These are phyloP conservation scores for Acanthopleura granulata DNA, from an alignment of 2,888 invertebrate genomes.

Conservation along the genomic window DNA sequence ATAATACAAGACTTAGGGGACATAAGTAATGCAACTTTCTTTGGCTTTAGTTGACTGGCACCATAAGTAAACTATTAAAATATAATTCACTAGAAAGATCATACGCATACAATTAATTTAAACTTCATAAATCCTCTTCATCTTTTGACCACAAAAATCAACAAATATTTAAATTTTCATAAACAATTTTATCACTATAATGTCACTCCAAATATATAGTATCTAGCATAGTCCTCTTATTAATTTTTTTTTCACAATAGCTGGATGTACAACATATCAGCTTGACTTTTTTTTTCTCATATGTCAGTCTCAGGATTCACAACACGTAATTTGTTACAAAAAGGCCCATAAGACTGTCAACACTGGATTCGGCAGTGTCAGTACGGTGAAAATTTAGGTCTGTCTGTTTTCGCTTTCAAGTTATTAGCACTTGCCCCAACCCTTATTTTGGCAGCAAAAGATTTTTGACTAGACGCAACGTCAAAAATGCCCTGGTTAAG, in stretches of 20 bases:
- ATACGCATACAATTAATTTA: slow-evolving; percentile 3
- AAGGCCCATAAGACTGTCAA: background rate
- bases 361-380: slow-evolving; percentile 33
- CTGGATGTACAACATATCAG: background rate
- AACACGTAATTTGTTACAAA: slow-evolving; percentile 1
- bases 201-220: slow-evolving; percentile 13
- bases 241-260: background rate
- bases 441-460: slow-evolving; percentile 59
- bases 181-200: slow-evolving; percentile 14
- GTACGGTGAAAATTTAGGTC: slow-evolving; percentile 62
- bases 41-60: slow-evolving; percentile 18
- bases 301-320: background rate
- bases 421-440: slow-evolving; percentile 52
- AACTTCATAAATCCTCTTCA: background rate
- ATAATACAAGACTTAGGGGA: background rate
- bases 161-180: slow-evolving; percentile 5
- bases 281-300: background rate
- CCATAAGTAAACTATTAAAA: slow-evolving; percentile 9
- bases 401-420: slow-evolving; percentile 40
- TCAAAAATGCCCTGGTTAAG: slow-evolving; percentile 44
- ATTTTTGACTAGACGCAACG: slow-evolving; percentile 41
- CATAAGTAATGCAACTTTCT: slow-evolving; percentile 6
- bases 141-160: slow-evolving; percentile 16
- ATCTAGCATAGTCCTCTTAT: slow-evolving; percentile 10
- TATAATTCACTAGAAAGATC: slow-evolving; percentile 14